These are phyloP conservation scores for Suncus etruscus DNA, from an alignment of 2,113 vertebrate genomes.

Conservation along the genomic window DNA sequence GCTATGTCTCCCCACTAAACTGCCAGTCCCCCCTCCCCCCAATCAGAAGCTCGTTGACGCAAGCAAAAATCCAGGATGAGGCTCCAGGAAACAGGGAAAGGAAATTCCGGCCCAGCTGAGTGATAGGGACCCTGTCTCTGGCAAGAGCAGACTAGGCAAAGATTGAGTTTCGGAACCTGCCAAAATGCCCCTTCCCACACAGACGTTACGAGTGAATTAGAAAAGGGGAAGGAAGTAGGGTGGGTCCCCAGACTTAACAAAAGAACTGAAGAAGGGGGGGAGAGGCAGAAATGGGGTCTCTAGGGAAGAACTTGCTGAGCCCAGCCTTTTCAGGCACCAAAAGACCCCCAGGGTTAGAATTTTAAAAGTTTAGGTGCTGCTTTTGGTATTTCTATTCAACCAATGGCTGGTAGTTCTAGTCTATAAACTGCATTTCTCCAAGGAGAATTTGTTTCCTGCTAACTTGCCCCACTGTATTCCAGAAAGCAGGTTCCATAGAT, in stretches of 20 bases:
- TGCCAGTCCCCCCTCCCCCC: constrained; percentile 36
- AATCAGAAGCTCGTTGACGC: constrained; percentile 55
- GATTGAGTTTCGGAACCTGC: constrained; percentile 51
- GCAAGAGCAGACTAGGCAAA: constrained; percentile 43
- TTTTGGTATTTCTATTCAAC: not conserved
- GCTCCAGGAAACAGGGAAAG: constrained; percentile 77
- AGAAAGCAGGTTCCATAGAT: not conserved
- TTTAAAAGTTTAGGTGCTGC: not conserved
- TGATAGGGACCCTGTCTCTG: constrained; percentile 60
- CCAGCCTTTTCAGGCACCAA: not conserved
- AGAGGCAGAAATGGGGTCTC: not conserved
- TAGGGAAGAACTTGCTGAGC: not conserved
- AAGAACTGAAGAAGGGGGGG: constrained; percentile 63
- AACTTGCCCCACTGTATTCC: not conserved
- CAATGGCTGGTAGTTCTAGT: not conserved
- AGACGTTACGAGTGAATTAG: constrained; percentile 44
- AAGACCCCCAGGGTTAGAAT: not conserved
- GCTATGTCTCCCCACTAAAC: constrained; percentile 22
- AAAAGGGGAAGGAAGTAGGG: constrained; percentile 80
- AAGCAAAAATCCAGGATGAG: constrained; percentile 77
- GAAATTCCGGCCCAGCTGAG: constrained; percentile 65
- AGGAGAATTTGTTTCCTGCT: too few relatives aligned
- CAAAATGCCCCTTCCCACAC: constrained; percentile 72
- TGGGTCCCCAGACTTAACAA: constrained; percentile 76
- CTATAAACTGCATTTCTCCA: not conserved